Evolutionary conservation across 1,140 invertebrate species (phyloP), one percentile per base, ranked within the genome.

Genomic region (Trichogramma pretiosum): DNA sequence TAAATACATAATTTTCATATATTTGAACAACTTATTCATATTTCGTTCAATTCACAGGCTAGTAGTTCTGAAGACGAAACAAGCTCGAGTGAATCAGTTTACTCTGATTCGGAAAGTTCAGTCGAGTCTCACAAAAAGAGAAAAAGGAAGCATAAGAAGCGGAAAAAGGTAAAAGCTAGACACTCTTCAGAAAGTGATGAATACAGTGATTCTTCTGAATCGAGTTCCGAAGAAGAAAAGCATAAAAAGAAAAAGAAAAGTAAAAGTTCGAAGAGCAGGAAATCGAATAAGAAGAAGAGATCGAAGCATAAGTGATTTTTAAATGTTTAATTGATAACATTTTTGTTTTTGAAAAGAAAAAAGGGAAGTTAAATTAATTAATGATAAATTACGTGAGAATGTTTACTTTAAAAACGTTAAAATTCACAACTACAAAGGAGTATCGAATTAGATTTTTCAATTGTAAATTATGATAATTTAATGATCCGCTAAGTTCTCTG

Each of bases 281-380:
- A 71, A 1, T 46, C 41, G 14, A 76, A 76, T 56, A 77, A 77
- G 44, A 76, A 74, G 52, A 76, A 74, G 52, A 77, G 75, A 56
- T 68, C 68, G 1, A 75, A 74, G 50, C 72, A 74, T 42, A 74
- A 74, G 24, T 28, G 24, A 28, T 28, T 28, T 28, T 28, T 28
- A 11, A 28, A 28, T 5, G 24, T 7, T 28, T 28, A 11, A 7
- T 28, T 28, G n/a, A n/a, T n/a, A n/a, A n/a, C n/a, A n/a, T n/a
- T n/a, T n/a, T n/a, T n/a, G n/a, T n/a, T n/a, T n/a, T n/a, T n/a
- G n/a, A n/a, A n/a, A n/a, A n/a, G n/a, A n/a, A n/a, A n/a, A n/a
- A n/a, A n/a, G n/a, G n/a, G n/a, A n/a, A n/a, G n/a, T n/a, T n/a
- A n/a, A n/a, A n/a, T n/a, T n/a, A n/a, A n/a, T n/a, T n/a, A n/a